A percentile compares a stretch with the other conserved stretches of the same genome.
These are phyloP conservation scores for Spatulosminthurus flaviceps DNA, from an alignment of 2,888 invertebrate species.

Conservation along the genomic window DNA sequence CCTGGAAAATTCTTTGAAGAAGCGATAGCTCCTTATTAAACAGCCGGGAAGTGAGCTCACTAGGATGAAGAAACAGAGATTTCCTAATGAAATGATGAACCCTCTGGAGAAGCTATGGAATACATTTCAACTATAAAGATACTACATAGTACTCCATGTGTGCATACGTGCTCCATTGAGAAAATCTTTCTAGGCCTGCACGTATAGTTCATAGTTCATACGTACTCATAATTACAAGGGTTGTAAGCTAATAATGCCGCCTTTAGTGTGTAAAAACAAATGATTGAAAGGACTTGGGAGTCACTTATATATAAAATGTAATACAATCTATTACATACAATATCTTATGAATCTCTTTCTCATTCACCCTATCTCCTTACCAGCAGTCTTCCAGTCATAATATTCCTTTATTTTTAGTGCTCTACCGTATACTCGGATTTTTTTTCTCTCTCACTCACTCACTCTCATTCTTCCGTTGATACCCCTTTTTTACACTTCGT, in stretches of 20 bases:
- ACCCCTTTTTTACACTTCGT: neutral
- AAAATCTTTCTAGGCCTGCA: slow-evolving; percentile 30
- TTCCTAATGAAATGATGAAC: slow-evolving; percentile 14
- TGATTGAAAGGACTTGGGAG: slow-evolving; percentile 27
- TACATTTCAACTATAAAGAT: neutral
- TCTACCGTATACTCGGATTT: no score
- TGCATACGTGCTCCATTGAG: slow-evolving; percentile 30
- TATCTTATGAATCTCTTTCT: slow-evolving; percentile 15
- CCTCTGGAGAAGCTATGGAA: neutral
- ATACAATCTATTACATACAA: neutral
- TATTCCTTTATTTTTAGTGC: no score
- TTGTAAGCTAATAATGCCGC: slow-evolving; percentile 32
- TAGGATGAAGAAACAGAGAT: neutral
- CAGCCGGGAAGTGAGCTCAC: slow-evolving; percentile 25
- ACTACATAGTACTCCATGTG: no score
- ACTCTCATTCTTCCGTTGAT: neutral
- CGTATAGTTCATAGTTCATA: slow-evolving; percentile 39
- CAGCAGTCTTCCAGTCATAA: no score
- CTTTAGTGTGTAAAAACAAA: slow-evolving; percentile 1
- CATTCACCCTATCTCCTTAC: neutral
- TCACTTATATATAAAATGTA: neutral
- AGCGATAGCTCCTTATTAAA: slow-evolving; percentile 36
- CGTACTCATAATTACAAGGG: slow-evolving; percentile 31
- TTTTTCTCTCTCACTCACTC: neutral
- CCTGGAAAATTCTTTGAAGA: slow-evolving; percentile 25